These are phyloP conservation scores for Tinea pellionella DNA, from an alignment of 2,888 invertebrate species.

Conservation along the genomic window DNA sequence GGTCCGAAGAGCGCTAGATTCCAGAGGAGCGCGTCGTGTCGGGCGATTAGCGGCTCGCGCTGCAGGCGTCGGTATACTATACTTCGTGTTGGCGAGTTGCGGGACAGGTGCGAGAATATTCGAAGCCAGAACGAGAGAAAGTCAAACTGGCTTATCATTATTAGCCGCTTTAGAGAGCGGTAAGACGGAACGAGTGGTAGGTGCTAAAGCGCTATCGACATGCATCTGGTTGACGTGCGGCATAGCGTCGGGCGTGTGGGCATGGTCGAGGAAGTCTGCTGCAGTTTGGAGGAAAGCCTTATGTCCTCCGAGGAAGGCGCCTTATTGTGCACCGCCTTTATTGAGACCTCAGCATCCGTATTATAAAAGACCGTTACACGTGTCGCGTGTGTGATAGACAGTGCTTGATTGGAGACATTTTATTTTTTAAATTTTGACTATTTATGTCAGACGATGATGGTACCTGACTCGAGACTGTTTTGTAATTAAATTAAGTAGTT, in stretches of 20 bases:
- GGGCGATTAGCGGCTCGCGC: slow-evolving; percentile 80
- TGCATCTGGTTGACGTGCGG: slow-evolving; percentile 73
- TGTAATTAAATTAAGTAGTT: slow-evolving; percentile 20
- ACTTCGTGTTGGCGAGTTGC: slow-evolving; percentile 77
- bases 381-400: slow-evolving; percentile 47
- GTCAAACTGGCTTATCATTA: slow-evolving; percentile 49
- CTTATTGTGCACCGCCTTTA: slow-evolving; percentile 33
- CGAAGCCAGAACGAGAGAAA: slow-evolving; percentile 64
- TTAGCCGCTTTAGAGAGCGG: slow-evolving; percentile 61
- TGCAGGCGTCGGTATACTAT: slow-evolving; percentile 82
- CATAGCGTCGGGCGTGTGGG: slow-evolving; percentile 75
- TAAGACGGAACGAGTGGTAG: slow-evolving; percentile 28
- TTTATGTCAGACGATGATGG: background rate
- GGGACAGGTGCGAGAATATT: slow-evolving; percentile 78
- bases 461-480: slow-evolving; percentile 18
- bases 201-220: slow-evolving; percentile 61
- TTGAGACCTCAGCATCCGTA: slow-evolving; percentile 45
- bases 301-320: slow-evolving; percentile 55
- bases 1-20: slow-evolving; percentile 71
- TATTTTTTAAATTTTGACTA: background rate
- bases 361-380: slow-evolving; percentile 54
- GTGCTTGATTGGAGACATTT: background rate
- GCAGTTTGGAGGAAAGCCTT: slow-evolving; percentile 68
- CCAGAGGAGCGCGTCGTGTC: slow-evolving; percentile 74
- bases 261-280: slow-evolving; percentile 73